These are phyloP conservation scores for Romanogobio albipinnatus DNA, from an alignment of 2,113 vertebrate species.

Conservation along the genomic window DNA sequence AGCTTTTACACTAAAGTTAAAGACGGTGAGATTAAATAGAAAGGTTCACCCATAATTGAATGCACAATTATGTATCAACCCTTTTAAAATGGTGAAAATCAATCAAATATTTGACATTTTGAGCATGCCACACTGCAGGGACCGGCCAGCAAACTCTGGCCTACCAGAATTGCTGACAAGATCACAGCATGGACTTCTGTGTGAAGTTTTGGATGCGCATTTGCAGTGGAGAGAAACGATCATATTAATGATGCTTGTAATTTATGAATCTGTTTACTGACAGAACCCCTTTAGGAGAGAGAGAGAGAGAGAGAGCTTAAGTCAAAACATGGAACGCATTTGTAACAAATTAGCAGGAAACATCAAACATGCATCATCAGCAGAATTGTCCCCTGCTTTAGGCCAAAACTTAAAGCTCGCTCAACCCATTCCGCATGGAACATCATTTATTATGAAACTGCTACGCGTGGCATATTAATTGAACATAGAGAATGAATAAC, in stretches of 20 bases:
- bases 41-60: not conserved
- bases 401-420: not conserved
- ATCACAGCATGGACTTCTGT: not conserved
- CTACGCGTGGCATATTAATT: conserved; percentile 32
- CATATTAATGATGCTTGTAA: conserved; percentile 44
- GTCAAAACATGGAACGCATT: conserved; percentile 45
- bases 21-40: not conserved
- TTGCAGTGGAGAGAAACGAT: conserved; percentile 32
- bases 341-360: conserved; percentile 48
- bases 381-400: conserved; percentile 20
- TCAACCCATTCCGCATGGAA: not conserved
- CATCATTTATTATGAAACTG: conserved; percentile 29
- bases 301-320: conserved; percentile 15
- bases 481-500: conserved; percentile 28
- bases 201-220: conserved; percentile 24
- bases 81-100: not conserved
- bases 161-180: conserved; percentile 26
- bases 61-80: not conserved
- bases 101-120: not conserved
- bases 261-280: conserved; percentile 52
- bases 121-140: not conserved
- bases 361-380: conserved; percentile 46
- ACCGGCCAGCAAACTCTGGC: not conserved
- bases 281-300: conserved; percentile 40
- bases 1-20: not conserved